Base-by-base conservation (phyloP, 2,888 invertebrate genomes). In the Holacanthella duospinosa region DNA sequence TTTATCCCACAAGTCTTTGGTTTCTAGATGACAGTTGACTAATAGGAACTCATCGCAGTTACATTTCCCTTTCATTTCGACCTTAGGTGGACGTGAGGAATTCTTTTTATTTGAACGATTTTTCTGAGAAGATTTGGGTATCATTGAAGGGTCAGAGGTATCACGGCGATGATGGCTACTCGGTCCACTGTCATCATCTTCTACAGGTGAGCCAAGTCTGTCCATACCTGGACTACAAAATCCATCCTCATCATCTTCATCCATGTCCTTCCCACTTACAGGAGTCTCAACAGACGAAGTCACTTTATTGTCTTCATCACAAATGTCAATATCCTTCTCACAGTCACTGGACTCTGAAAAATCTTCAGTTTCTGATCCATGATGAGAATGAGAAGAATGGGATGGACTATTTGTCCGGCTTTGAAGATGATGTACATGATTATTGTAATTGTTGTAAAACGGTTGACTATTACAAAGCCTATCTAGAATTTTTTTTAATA, bases 1-100 rank as follows among this genome's bases (percentile, higher is more conserved):
- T 77, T 88, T 87, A 77, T 86, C 85, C 89, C 89, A 89, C 64
- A 89, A 79, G 66, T 89, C 88, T 77, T 87, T 86, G 67, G 87
- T 88, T 78, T 89, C 89, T 73, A 89, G 80, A 70, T 86, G 84
- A 75, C 88, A 88, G 71, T 86, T 83, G 64, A 86, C 83, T 74
- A 78, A 79, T 57, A 82, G 77, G 55, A 86, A 77, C 75, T 85
- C 85, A 71, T 83, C 83, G 74, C 84, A 84, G 75, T 85, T 85
- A 75, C 84, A 85, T 82, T 85, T 78, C 64, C 81, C 79, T 74
- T 74, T 73, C 68, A 74, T 71, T 61, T 71, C 72, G 48, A 73
- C 72, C 80, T 80, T 73, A 58, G 59, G 59, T 24, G 59, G 59
- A 25, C 59, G 43, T 4, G 59, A 59, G 2, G 59, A 59, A 9